Percentiles rank a stretch among this genome's conserved stretches.
Evolutionary conservation across 1,140 invertebrate species (phyloP).

Genomic region (Trichomalopsis sarcophagae): DNA sequence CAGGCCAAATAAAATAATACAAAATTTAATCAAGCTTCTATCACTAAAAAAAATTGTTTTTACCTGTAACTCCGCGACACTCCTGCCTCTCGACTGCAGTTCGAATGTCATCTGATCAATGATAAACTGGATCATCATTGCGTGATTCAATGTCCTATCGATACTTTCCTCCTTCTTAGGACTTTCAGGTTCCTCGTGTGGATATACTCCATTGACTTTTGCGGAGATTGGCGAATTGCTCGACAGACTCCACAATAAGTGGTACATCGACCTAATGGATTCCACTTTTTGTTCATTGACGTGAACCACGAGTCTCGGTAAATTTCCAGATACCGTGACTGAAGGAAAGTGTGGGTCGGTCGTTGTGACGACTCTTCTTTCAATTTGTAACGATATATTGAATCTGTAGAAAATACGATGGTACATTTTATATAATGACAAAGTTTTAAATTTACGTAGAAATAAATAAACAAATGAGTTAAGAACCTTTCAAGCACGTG

Average conservation of each 20-base stretch:
- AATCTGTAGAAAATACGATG: constrained; percentile 74
- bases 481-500: constrained; percentile 87
- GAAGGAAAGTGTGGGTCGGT: constrained; percentile 90
- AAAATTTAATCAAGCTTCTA: not conserved
- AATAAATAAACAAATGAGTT: not conserved
- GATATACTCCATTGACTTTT: constrained; percentile 38
- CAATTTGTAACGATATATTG: constrained; percentile 88
- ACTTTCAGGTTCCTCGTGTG: constrained; percentile 73
- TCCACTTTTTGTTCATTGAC: constrained; percentile 91
- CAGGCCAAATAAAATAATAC: too few species aligned
- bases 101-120: constrained; percentile 92
- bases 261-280: constrained; percentile 77
- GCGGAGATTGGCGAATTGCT: constrained; percentile 50
- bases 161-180: constrained; percentile 66
- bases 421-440: not conserved
- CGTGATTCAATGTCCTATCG: constrained; percentile 76
- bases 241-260: constrained; percentile 66
- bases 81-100: constrained; percentile 87
- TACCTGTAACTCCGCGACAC: constrained; percentile 91
- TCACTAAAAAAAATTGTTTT: not conserved
- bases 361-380: constrained; percentile 87
- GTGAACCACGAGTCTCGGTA: constrained; percentile 91
- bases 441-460: not conserved
- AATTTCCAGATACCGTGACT: constrained; percentile 86
- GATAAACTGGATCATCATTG: constrained; percentile 90